Conservation (phyloP, 2,888 invertebrate genomes). For the Cybosia mesomella region DNA sequence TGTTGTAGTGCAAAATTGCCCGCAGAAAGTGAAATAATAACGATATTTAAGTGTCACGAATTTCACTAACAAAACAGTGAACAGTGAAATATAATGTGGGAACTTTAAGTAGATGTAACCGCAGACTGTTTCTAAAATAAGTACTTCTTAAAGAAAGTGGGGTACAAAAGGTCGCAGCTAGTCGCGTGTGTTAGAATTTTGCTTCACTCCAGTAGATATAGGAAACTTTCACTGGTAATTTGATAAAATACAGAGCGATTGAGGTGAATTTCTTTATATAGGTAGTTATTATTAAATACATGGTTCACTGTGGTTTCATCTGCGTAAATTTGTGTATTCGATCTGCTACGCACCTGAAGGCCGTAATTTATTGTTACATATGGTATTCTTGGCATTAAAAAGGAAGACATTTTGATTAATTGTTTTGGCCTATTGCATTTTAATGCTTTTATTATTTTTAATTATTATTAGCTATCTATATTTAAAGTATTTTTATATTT, state of each 20-base stretch:
- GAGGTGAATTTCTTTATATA: background rate
- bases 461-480: no score
- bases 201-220: background rate
- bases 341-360: no score
- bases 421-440: no score
- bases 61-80: background rate
- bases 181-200: constrained; percentile 1
- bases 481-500: no score
- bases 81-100: background rate
- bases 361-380: no score
- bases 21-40: background rate
- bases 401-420: no score
- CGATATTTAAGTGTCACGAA: background rate
- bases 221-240: background rate
- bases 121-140: background rate
- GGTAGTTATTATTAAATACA: background rate
- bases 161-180: background rate
- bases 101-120: background rate
- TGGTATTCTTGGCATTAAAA: no score
- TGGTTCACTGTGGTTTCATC: background rate
- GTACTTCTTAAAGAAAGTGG: background rate
- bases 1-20: background rate
- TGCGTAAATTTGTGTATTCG: no score
- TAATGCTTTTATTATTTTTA: no score
- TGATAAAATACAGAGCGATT: background rate